A percentile compares a stretch with the other conserved stretches of the same genome.
These are phyloP conservation scores for Leptobrachium ailaonicum DNA, from an alignment of 2,113 vertebrate species.

Conservation along the genomic window DNA sequence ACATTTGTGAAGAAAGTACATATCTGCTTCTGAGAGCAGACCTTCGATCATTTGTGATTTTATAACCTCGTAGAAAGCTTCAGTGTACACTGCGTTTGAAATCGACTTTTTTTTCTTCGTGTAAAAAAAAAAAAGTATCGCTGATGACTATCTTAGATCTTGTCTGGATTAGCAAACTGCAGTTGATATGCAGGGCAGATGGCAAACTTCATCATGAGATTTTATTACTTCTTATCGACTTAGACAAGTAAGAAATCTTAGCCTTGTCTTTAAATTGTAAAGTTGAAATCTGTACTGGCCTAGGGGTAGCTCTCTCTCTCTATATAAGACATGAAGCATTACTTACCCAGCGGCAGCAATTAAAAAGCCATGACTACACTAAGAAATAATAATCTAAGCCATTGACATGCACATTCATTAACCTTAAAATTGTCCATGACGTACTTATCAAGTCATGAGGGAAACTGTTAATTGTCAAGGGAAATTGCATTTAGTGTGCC, in stretches of 20 bases:
- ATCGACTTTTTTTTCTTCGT: constrained; percentile 25
- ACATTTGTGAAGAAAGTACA: constrained; percentile 6
- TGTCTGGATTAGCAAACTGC: constrained; percentile 39
- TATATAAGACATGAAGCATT: background rate
- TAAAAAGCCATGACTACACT: background rate
- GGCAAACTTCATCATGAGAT: constrained; percentile 41
- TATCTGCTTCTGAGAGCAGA: constrained; percentile 20
- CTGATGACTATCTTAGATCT: constrained; percentile 39
- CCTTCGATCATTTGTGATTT: constrained; percentile 19
- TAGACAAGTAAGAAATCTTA: constrained; percentile 41
- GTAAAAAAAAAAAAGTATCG: background rate
- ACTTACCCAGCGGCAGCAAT: background rate
- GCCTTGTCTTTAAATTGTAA: constrained; percentile 31
- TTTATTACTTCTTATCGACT: constrained; percentile 41
- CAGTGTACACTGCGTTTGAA: constrained; percentile 30
- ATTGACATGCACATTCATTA: background rate
- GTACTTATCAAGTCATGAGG: background rate
- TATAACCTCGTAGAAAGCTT: constrained; percentile 34
- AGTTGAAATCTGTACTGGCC: constrained; percentile 16
- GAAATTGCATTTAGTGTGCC: background rate
- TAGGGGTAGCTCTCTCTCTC: background rate
- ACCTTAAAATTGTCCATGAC: background rate
- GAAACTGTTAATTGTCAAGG: background rate
- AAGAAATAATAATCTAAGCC: background rate
- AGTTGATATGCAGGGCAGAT: constrained; percentile 40